Percentiles rank a stretch among this genome's conserved stretches.
phyloP scores from a whole-genome alignment of 1,140 invertebrate genomes.

The Drosophila lini region DNA sequence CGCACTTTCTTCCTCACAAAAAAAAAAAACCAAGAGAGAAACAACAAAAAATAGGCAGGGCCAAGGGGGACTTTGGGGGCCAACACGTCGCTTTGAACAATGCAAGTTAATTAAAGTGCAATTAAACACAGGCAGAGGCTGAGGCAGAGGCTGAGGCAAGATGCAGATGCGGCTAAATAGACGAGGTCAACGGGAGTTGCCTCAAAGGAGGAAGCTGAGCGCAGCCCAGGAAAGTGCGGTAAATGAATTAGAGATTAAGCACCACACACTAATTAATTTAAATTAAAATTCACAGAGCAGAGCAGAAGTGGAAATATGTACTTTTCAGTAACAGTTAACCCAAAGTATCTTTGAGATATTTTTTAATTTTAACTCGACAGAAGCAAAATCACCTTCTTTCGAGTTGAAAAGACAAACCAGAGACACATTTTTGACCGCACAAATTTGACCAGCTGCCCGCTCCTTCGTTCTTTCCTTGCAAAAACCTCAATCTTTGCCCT shows the following conservation, averaged over 20 bases:
- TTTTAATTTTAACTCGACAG: not conserved
- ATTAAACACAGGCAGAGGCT: slow-evolving; percentile 61
- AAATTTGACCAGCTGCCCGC: slow-evolving; percentile 24
- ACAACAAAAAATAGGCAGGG: slow-evolving; percentile 1
- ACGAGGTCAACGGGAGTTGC: slow-evolving; percentile 27
- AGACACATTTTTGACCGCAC: slow-evolving; percentile 26
- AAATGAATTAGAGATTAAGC: slow-evolving; percentile 17
- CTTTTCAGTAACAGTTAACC: too few species aligned
- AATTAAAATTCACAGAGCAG: not conserved
- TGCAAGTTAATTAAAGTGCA: slow-evolving; percentile 81
- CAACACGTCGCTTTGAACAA: slow-evolving; percentile 73
- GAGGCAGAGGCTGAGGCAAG: not conserved
- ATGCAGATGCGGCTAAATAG: slow-evolving; percentile 36
- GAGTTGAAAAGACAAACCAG: not conserved
- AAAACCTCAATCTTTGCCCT: slow-evolving; percentile 4
- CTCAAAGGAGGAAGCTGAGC: not conserved
- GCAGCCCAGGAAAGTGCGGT: not conserved
- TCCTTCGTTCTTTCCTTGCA: not conserved
- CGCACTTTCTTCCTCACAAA: slow-evolving; percentile 48
- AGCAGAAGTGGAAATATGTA: too few species aligned
- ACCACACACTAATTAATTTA: slow-evolving; percentile 15
- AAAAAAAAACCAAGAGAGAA: slow-evolving; percentile 7
- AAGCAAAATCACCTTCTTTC: not conserved
- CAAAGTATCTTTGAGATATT: not conserved
- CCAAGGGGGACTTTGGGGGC: slow-evolving; percentile 9